Evolutionary conservation across 2,888 invertebrate genomes (phyloP), one percentile per base, ranked within the genome.

Genomic region (Dolichopus griseipennis): DNA sequence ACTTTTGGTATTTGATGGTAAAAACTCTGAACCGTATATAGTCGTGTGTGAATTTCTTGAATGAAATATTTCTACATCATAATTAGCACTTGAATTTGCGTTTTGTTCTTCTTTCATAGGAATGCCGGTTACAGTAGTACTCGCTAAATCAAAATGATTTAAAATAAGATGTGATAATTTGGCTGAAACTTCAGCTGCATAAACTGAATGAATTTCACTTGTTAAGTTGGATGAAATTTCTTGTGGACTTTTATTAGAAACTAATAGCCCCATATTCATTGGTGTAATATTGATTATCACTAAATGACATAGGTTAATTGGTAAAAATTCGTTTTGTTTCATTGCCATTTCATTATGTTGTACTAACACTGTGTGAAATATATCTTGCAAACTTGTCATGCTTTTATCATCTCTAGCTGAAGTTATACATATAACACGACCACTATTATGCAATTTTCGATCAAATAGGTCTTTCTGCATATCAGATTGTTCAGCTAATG

Each of bases 101-200:
- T 97, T 97, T 84, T 97, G 97, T 80, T 98, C 97, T 82, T 98
- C 97, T 76, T 99, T 99, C 99, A 99, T 99, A 1, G 99, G 99
- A 75, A 98, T 98, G 5, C 97, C 95, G 8, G 97, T 97, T 0
- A 99, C 97, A 0, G 97, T 97, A 1, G 98, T 99, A 69, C 93
- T 95, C 0, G 95, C 92, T 65, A 99, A 84, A 78, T 92, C 89
- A 75, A 95, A 97, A 78, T 98, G 97, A 4, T 89, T 87, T 73
- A 93, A 79, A 72, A 92, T 92, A 9, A 93, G 80, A 65, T 90
- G 86, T 0, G 90, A 90, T 12, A 94, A 79, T 73, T 92, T 87
- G 69, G 86, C 87, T 0, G 92, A 89, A 67, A 93, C 84, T 8
- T 85, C 83, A 63, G 90, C 88, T 0, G 93, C 92, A 73, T 88